Percentiles rank a stretch among this genome's conserved stretches.
These are phyloP conservation scores for Mionectes olivaceus DNA, from an alignment of 2,797 vertebrate genomes.

Conservation along the genomic window DNA sequence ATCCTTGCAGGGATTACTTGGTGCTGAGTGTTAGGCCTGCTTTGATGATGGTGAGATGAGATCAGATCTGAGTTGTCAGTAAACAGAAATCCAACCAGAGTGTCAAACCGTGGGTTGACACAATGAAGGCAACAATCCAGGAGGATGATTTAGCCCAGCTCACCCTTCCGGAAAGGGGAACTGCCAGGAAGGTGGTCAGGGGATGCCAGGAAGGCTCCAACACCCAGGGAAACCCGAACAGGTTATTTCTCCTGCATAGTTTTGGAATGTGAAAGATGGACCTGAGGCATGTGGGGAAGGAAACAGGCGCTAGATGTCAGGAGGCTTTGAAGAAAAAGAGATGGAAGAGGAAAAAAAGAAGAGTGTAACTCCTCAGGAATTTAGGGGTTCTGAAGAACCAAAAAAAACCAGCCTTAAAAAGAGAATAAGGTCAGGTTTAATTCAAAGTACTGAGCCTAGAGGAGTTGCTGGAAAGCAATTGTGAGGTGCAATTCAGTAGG, in stretches of 20 bases:
- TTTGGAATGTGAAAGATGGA: not conserved
- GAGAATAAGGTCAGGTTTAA: not conserved
- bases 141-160: not conserved
- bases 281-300: not conserved
- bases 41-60: not conserved
- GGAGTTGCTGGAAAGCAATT: not conserved
- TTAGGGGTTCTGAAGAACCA: not conserved
- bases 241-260: not conserved
- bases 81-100: not conserved
- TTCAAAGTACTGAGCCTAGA: not conserved
- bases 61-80: not conserved
- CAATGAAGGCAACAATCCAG: not conserved
- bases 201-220: not conserved
- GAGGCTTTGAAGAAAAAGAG: not conserved
- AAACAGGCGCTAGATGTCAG: not conserved
- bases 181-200: not conserved
- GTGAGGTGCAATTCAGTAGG: accelerated
- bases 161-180: not conserved
- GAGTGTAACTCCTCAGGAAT: accelerated
- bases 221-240: not conserved
- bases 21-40: not conserved
- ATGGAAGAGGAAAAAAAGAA: not conserved
- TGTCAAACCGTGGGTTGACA: not conserved
- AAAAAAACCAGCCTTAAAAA: not conserved
- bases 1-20: not conserved